These are phyloP conservation scores for Caenorhabditis uteleia DNA, from an alignment of 2,888 invertebrate species.

Conservation along the genomic window DNA sequence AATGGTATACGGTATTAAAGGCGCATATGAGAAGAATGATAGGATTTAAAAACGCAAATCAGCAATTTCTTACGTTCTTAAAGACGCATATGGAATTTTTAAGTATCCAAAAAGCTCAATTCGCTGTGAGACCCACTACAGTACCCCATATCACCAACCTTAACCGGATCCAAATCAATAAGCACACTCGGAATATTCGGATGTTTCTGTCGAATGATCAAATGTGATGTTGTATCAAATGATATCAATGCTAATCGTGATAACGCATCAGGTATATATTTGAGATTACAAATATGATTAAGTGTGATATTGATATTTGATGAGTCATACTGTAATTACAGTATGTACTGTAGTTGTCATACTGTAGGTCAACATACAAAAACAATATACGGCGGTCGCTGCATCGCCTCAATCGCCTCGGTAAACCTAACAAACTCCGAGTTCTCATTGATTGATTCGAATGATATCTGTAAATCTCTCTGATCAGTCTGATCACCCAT, in stretches of 20 bases:
- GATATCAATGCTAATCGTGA: slow-evolving; percentile 33
- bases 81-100: too few species aligned
- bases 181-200: slow-evolving; percentile 42
- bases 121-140: too few species aligned
- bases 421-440: slow-evolving; percentile 31
- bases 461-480: slow-evolving; percentile 34
- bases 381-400: slow-evolving; percentile 38
- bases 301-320: slow-evolving; percentile 43
- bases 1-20: too few species aligned
- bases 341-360: too few species aligned
- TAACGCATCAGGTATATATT: slow-evolving; percentile 36
- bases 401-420: slow-evolving; percentile 25
- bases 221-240: slow-evolving; percentile 40
- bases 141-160: too few species aligned
- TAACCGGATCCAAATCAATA: slow-evolving; percentile 35
- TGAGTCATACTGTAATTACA: slow-evolving; percentile 46
- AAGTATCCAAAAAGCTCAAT: too few species aligned
- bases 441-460: slow-evolving; percentile 32
- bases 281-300: slow-evolving; percentile 51
- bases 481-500: too few species aligned
- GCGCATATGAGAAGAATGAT: too few species aligned
- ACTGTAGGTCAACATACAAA: too few species aligned
- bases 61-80: too few species aligned
- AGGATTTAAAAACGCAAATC: too few species aligned
- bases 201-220: slow-evolving; percentile 17